Evolutionary conservation across 2,113 vertebrate genomes (phyloP).

Genomic region (Lophura nycthemera): DNA sequence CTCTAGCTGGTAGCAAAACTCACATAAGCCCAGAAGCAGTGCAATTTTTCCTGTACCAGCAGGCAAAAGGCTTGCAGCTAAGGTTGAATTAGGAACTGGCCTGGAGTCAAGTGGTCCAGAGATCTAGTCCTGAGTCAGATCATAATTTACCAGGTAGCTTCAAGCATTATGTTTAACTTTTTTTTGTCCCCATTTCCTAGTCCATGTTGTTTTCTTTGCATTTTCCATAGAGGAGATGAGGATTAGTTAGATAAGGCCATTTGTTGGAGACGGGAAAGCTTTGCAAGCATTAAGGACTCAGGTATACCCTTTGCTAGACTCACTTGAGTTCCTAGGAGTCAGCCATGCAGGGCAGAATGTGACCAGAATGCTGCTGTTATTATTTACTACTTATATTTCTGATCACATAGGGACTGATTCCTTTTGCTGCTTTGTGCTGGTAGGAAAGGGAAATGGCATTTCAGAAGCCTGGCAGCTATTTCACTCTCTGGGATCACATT

Average conservation of each 20-base stretch:
- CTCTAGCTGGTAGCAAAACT: conserved; percentile 7
- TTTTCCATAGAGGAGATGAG: background rate
- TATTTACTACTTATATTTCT: background rate
- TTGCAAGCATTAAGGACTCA: background rate
- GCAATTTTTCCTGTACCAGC: too few relatives aligned
- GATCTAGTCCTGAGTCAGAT: background rate
- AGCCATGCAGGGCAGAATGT: background rate
- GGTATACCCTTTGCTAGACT: background rate
- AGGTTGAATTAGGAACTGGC: background rate
- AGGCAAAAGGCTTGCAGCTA: too few relatives aligned
- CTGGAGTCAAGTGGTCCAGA: background rate
- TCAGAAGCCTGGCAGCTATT: background rate
- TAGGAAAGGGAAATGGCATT: background rate
- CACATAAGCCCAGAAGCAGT: background rate
- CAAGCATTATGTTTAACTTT: background rate
- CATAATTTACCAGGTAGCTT: background rate
- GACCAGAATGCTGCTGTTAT: background rate
- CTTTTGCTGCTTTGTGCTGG: background rate
- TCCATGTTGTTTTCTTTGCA: background rate
- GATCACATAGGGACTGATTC: background rate
- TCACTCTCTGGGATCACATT: accelerated
- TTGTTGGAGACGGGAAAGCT: background rate
- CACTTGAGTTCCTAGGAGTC: background rate
- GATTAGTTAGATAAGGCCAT: background rate
- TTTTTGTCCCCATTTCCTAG: background rate